Evolutionary conservation across 2,113 vertebrate species (phyloP).

Genomic region (Etia nguti): DNA sequence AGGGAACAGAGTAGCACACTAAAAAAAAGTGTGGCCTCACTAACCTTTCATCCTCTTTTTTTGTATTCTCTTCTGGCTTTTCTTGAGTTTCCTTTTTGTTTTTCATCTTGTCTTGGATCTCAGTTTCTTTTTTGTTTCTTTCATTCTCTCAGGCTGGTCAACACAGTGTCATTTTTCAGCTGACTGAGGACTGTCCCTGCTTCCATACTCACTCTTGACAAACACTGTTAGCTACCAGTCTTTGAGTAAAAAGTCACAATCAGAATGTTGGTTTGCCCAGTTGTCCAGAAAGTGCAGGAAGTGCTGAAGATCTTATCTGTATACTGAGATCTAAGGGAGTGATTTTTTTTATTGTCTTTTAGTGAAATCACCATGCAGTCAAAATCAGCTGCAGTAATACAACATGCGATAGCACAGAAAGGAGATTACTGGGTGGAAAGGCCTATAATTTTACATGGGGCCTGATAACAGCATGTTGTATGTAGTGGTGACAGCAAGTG

Average conservation of each 20-base stretch:
- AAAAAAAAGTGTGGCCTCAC: background rate
- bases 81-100: background rate
- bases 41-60: background rate
- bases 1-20: background rate
- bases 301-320: no score
- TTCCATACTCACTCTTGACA: background rate
- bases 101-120: background rate
- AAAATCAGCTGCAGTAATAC: background rate
- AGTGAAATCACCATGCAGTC: background rate
- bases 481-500: background rate
- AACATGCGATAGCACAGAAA: background rate
- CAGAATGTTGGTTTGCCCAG: conserved; percentile 3
- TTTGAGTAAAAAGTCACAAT: background rate
- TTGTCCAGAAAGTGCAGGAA: background rate
- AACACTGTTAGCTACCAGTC: background rate
- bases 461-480: background rate
- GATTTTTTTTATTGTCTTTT: background rate
- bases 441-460: background rate
- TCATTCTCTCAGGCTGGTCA: background rate
- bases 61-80: background rate
- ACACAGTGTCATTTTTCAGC: background rate
- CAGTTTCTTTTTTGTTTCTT: background rate
- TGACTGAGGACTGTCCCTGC: background rate
- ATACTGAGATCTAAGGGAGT: background rate
- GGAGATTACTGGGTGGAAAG: background rate